Evolutionary conservation across 2,113 vertebrate species (phyloP).

Genomic region (Vanacampus margaritifer): DNA sequence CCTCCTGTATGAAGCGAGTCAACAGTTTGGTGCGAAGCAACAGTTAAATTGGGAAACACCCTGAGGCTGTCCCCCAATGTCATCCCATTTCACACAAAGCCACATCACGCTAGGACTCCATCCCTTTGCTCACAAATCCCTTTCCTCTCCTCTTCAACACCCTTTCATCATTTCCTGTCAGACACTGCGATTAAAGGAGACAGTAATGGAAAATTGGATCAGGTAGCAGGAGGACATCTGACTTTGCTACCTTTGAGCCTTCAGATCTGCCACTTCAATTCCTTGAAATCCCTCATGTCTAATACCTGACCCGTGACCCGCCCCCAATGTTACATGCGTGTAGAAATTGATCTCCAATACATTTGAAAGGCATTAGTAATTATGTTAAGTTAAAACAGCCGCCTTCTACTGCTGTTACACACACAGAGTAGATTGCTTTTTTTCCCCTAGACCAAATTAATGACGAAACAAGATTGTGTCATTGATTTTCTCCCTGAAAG

Average conservation of each 20-base stretch:
- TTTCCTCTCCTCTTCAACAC: conserved; percentile 37
- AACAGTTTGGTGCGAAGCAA: conserved; percentile 44
- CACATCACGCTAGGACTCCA: conserved; percentile 29
- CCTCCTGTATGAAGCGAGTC: conserved; percentile 3
- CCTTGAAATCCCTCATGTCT: conserved; percentile 21
- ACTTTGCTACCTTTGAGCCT: conserved; percentile 38
- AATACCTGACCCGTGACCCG: conserved; percentile 7
- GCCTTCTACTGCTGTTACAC: conserved; percentile 21
- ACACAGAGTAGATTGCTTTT: conserved; percentile 37
- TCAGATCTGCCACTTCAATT: conserved; percentile 19
- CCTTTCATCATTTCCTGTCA: conserved; percentile 52
- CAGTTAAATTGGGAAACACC: conserved; percentile 24
- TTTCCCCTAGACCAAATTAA: conserved; percentile 21
- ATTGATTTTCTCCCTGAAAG: conserved; percentile 55
- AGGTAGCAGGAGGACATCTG: conserved; percentile 51
- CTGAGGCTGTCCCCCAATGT: conserved; percentile 32
- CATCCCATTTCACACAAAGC: conserved; percentile 47
- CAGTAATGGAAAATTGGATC: conserved; percentile 56
- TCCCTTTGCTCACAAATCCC: conserved; percentile 38
- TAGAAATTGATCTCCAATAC: conserved; percentile 31
- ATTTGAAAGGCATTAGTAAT: conserved; percentile 31
- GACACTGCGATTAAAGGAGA: conserved; percentile 55
- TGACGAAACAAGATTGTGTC: conserved; percentile 31
- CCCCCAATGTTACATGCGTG: conserved; percentile 17
- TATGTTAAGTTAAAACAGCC: conserved; percentile 34